Evolutionary conservation across 2,797 vertebrate species (phyloP).

Genomic region (Meda fulgida): DNA sequence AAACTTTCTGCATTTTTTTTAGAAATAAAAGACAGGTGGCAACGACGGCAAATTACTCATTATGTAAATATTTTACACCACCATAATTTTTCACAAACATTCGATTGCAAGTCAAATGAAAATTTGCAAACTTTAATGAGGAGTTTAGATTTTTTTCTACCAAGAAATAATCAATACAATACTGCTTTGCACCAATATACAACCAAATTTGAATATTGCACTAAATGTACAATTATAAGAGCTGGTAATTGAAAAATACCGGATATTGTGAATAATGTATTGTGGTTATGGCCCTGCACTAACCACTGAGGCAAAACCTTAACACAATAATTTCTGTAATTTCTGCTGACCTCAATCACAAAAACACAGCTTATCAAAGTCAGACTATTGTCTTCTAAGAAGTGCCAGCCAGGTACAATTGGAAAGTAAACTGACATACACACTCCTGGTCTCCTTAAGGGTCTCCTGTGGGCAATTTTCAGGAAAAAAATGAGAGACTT

Average conservation of each 20-base stretch:
- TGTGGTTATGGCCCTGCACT: too few species aligned
- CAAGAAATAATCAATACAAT: neutral
- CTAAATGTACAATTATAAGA: too few species aligned
- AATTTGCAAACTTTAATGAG: neutral
- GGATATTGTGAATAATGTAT: too few species aligned
- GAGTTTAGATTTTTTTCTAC: neutral
- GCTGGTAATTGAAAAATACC: too few species aligned
- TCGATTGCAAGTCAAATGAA: neutral
- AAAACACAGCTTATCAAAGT: neutral
- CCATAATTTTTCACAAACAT: neutral
- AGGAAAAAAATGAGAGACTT: neutral
- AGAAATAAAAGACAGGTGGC: too few species aligned
- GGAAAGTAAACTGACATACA: neutral
- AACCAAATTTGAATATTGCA: too few species aligned
- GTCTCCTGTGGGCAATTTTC: neutral
- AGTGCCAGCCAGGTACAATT: neutral
- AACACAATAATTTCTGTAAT: too few species aligned
- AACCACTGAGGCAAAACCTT: too few species aligned
- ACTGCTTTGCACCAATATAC: neutral
- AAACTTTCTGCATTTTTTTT: too few species aligned
- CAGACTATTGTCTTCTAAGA: neutral
- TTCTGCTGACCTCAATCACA: too few species aligned
- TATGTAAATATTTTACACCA: neutral
- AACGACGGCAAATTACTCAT: neutral
- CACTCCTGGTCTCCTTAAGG: neutral